Evolutionary conservation across 2,888 invertebrate species (phyloP).

Genomic region (Argynnis bischoffii): DNA sequence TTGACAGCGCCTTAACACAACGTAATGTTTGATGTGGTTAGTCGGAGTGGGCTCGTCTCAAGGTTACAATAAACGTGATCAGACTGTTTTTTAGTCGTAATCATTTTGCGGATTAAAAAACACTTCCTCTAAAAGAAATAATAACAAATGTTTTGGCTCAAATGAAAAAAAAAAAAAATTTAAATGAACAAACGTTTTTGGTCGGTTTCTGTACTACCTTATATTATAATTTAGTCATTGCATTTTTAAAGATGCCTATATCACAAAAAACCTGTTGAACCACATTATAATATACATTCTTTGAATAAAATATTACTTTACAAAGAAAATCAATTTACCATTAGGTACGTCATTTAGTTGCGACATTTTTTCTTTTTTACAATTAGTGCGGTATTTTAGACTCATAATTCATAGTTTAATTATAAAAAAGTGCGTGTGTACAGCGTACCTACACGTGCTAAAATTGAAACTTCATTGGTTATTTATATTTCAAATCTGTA

Average conservation of each 20-base stretch:
- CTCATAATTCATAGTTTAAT: too few species aligned
- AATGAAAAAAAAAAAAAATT: background rate
- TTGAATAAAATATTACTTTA: slow-evolving; percentile 6
- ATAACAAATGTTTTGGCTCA: slow-evolving; percentile 34
- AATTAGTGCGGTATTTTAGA: too few species aligned
- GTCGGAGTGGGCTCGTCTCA: slow-evolving; percentile 57
- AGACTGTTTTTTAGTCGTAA: slow-evolving; percentile 52
- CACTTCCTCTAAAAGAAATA: slow-evolving; percentile 47
- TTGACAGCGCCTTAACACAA: slow-evolving; percentile 46
- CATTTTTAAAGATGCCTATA: background rate
- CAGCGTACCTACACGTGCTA: too few species aligned
- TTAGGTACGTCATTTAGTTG: background rate
- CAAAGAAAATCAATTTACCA: background rate
- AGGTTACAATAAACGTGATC: slow-evolving; percentile 61
- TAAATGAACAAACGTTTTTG: background rate
- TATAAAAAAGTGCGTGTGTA: too few species aligned
- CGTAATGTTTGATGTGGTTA: slow-evolving; percentile 42
- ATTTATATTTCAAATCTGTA: too few species aligned
- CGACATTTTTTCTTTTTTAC: background rate
- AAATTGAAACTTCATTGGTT: too few species aligned
- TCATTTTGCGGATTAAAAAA: slow-evolving; percentile 46
- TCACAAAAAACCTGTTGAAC: slow-evolving; percentile 11
- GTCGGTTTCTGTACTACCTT: background rate
- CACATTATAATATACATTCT: slow-evolving; percentile 13
- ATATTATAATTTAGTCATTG: slow-evolving; percentile 2